phyloP scores from a whole-genome alignment of 2,797 vertebrate species.

The Smutsia gigantea region DNA sequence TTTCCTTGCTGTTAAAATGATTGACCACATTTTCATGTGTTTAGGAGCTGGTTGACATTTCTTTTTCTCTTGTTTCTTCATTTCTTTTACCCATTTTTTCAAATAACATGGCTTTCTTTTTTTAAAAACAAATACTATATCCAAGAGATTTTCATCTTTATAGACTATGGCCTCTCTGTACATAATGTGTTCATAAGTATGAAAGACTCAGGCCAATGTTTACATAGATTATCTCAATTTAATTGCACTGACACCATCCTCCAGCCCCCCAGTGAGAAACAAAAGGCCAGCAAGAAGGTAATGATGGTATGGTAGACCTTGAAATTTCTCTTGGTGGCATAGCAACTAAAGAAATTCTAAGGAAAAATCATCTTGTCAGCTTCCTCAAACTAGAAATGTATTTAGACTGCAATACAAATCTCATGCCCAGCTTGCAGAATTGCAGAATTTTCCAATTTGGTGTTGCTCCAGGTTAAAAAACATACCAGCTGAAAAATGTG shows the following conservation, averaged over 20 bases:
- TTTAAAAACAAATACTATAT: not conserved
- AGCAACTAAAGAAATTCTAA: constrained; percentile 71
- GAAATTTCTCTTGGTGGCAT: constrained; percentile 63
- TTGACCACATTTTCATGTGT: not conserved
- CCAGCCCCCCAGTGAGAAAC: not conserved
- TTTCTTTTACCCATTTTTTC: not conserved
- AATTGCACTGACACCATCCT: constrained; percentile 44
- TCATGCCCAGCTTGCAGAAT: constrained; percentile 79
- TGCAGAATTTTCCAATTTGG: constrained; percentile 85
- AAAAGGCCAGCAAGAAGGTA: constrained; percentile 40
- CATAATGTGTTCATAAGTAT: constrained; percentile 5
- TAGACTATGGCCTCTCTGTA: constrained; percentile 57
- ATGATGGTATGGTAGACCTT: constrained; percentile 29
- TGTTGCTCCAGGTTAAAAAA: constrained; percentile 85
- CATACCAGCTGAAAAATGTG: constrained; percentile 84
- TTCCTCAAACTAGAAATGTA: constrained; percentile 77
- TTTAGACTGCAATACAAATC: constrained; percentile 79
- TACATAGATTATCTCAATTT: constrained; percentile 43
- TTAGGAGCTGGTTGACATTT: not conserved
- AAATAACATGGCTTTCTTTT: not conserved
- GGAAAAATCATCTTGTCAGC: constrained; percentile 78
- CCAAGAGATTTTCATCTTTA: constrained; percentile 56
- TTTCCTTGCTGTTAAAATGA: not conserved
- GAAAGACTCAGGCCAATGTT: constrained; percentile 63
- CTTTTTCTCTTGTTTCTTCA: not conserved